phyloP scores from a whole-genome alignment of 2,113 vertebrate species.

The Silurus asotus region DNA sequence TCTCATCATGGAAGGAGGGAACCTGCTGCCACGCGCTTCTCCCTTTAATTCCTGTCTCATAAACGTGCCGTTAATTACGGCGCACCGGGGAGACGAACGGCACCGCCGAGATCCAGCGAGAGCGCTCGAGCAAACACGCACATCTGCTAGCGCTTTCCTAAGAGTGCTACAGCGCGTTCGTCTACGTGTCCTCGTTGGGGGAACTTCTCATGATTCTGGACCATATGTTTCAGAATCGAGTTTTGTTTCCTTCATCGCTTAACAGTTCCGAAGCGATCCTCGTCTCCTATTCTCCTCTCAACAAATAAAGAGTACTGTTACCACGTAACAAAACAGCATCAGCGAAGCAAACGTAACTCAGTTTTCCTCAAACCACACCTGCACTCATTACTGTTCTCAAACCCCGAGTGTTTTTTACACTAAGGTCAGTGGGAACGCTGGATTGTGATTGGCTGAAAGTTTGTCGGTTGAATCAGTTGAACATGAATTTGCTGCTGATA shows the following conservation, averaged over 20 bases:
- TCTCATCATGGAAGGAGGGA: constrained; percentile 57
- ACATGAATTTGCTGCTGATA: too few relatives aligned
- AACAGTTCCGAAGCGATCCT: background rate
- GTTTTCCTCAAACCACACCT: background rate
- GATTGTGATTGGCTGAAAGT: too few relatives aligned
- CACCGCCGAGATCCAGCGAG: constrained; percentile 36
- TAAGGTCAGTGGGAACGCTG: too few relatives aligned
- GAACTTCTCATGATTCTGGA: background rate
- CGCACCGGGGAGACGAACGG: constrained; percentile 39
- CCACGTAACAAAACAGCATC: background rate
- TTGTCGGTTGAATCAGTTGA: too few relatives aligned
- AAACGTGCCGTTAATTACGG: constrained; percentile 62
- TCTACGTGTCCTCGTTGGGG: background rate
- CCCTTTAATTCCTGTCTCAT: constrained; percentile 58
- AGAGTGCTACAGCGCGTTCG: background rate
- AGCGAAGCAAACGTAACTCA: background rate
- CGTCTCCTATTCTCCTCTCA: background rate
- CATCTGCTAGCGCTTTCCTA: constrained; percentile 8
- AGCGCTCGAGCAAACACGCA: constrained; percentile 6
- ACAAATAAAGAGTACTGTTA: background rate
- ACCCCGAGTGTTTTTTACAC: background rate
- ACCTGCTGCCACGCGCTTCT: constrained; percentile 46
- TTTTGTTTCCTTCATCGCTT: background rate
- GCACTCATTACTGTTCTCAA: background rate
- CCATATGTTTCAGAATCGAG: background rate